Conservation (phyloP, 1,140 invertebrate species). For the Philotrypesis tridentata region DNA sequence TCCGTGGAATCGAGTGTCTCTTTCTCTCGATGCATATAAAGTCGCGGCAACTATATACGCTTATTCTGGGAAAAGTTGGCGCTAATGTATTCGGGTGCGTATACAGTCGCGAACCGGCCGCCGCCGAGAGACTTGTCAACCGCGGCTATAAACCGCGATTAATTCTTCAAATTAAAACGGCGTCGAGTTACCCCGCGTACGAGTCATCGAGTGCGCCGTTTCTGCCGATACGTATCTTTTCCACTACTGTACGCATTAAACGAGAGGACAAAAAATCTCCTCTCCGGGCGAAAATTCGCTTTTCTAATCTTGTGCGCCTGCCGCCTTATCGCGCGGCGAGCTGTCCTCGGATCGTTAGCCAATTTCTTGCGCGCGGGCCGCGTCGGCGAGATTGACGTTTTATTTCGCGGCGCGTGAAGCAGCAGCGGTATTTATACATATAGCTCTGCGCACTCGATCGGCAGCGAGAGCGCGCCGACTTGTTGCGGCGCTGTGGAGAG, state of each 20-base stretch:
- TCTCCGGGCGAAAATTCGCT: not conserved
- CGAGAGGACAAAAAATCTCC: not conserved
- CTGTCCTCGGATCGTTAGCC: constrained; percentile 46
- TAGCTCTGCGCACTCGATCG: constrained; percentile 1
- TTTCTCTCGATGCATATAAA: too few relatives aligned
- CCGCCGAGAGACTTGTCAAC: not conserved
- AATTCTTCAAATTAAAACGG: not conserved
- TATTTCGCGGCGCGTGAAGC: too few relatives aligned
- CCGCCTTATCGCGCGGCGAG: constrained; percentile 50
- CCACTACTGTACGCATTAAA: too few relatives aligned
- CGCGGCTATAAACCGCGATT: not conserved
- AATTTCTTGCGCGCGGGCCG: constrained; percentile 30
- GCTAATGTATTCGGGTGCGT: not conserved
- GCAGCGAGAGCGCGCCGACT: constrained; percentile 7
- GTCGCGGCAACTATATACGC: not conserved
- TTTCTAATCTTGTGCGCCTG: not conserved
- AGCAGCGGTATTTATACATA: too few relatives aligned
- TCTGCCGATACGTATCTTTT: too few relatives aligned
- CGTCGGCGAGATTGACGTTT: constrained; percentile 31
- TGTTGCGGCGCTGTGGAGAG: constrained; percentile 15
- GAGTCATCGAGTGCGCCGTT: not conserved
- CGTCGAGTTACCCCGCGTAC: not conserved
- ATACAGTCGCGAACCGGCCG: not conserved
- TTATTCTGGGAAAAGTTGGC: not conserved
- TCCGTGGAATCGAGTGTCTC: not conserved